Conservation (phyloP, 2,113 vertebrate species). For the Athene cunicularia region DNA sequence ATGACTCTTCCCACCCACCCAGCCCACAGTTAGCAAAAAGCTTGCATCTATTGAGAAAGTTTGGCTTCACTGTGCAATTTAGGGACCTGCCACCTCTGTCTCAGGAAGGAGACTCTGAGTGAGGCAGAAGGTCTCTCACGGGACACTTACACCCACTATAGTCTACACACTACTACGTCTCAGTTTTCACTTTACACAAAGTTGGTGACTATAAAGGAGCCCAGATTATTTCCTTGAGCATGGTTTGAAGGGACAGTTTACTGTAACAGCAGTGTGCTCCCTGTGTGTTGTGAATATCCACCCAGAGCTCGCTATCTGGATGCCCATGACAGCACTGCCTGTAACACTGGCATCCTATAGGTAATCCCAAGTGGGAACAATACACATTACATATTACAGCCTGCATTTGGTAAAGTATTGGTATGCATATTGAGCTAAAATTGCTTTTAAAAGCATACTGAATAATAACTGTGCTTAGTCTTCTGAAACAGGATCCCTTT, state of each 20-base stretch:
- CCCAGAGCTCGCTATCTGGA: neutral
- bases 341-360: fast-evolving
- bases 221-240: neutral
- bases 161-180: neutral
- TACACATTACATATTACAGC: neutral
- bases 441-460: neutral
- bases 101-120: neutral
- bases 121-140: neutral
- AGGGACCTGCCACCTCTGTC: neutral
- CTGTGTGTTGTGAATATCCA: neutral
- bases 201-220: neutral
- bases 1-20: neutral
- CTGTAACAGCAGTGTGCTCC: neutral
- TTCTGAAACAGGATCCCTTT: neutral
- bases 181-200: neutral
- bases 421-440: neutral
- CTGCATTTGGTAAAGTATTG: neutral
- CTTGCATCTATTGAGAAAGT: neutral
- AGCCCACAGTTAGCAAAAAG: neutral
- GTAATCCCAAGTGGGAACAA: neutral
- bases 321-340: neutral
- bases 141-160: neutral
- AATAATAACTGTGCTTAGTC: neutral
- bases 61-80: neutral
- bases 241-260: neutral